phyloP scores from a whole-genome alignment of 2,113 vertebrate genomes.

The Gymnocephalus cernua region DNA sequence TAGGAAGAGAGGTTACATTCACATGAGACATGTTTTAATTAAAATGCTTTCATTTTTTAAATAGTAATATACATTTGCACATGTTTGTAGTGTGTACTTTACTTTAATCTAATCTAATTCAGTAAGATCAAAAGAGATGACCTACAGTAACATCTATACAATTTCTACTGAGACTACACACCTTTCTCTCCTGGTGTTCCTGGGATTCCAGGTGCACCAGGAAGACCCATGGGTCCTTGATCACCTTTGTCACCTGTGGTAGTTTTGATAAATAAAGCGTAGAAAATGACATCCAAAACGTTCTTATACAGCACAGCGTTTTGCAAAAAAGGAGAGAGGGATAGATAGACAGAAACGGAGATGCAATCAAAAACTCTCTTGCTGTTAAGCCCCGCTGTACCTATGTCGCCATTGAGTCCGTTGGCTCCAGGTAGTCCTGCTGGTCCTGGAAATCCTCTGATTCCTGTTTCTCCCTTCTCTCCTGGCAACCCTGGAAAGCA shows the following conservation, averaged over 20 bases:
- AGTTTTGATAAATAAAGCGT: slow-evolving; percentile 53
- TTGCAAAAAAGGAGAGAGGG: slow-evolving; percentile 23
- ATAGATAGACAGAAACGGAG: slow-evolving; percentile 20
- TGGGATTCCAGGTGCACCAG: slow-evolving; percentile 87
- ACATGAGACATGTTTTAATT: slow-evolving; percentile 1
- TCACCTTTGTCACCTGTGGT: slow-evolving; percentile 90
- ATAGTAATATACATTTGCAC: not conserved
- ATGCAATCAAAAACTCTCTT: slow-evolving; percentile 38
- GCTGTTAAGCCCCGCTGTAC: slow-evolving; percentile 70
- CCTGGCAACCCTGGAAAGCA: slow-evolving; percentile 86
- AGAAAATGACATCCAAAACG: slow-evolving; percentile 48
- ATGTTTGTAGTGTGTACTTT: not conserved
- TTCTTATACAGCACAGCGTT: slow-evolving; percentile 23
- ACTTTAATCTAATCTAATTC: not conserved
- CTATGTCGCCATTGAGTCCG: slow-evolving; percentile 90
- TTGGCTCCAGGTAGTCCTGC: slow-evolving; percentile 84
- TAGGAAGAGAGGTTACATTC: slow-evolving; percentile 5
- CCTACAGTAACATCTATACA: not conserved
- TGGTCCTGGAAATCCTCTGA: slow-evolving; percentile 79
- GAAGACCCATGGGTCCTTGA: slow-evolving; percentile 85
- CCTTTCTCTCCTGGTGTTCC: slow-evolving; percentile 92
- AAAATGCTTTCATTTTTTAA: not conserved
- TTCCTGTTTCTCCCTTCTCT: slow-evolving; percentile 86
- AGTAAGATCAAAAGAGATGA: not conserved
- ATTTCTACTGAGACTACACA: slow-evolving; percentile 51